These are phyloP conservation scores for Latheticus oryzae DNA, from an alignment of 2,888 invertebrate genomes.

Conservation along the genomic window DNA sequence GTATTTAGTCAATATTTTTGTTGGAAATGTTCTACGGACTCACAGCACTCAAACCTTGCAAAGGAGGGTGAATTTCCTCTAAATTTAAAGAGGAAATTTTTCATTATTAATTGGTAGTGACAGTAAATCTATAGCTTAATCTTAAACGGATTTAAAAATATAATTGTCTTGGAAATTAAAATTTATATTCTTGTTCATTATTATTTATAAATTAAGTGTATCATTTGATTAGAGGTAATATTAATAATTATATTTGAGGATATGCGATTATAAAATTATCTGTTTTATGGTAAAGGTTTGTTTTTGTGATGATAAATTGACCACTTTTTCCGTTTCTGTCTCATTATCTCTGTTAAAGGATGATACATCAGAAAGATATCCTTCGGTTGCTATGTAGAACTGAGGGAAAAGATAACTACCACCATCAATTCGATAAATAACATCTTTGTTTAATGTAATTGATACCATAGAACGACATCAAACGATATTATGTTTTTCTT, in stretches of 20 bases:
- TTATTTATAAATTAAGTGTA: constrained; percentile 1
- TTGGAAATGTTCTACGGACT: constrained; percentile 22
- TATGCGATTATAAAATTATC: constrained; percentile 27
- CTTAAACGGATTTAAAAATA: constrained; percentile 2
- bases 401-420: constrained; percentile 11
- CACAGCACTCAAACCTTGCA: constrained; percentile 7
- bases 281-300: constrained; percentile 32
- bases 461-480: constrained; percentile 1
- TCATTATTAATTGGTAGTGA: constrained; percentile 30
- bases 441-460: constrained; percentile 12
- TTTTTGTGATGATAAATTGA: constrained; percentile 36
- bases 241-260: constrained; percentile 22
- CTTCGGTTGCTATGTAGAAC: constrained; percentile 13
- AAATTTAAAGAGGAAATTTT: constrained; percentile 26
- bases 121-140: constrained; percentile 32
- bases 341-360: constrained; percentile 23
- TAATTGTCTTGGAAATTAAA: constrained; percentile 3
- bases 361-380: constrained; percentile 19
- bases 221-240: constrained; percentile 6
- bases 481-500: constrained; percentile 1
- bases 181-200: constrained; percentile 2
- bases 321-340: constrained; percentile 34
- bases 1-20: constrained; percentile 31
- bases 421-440: constrained; percentile 8
- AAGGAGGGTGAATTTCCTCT: constrained; percentile 22